Evolutionary conservation across 2,888 invertebrate genomes (phyloP).

Genomic region (Eristalinus aeneus): DNA sequence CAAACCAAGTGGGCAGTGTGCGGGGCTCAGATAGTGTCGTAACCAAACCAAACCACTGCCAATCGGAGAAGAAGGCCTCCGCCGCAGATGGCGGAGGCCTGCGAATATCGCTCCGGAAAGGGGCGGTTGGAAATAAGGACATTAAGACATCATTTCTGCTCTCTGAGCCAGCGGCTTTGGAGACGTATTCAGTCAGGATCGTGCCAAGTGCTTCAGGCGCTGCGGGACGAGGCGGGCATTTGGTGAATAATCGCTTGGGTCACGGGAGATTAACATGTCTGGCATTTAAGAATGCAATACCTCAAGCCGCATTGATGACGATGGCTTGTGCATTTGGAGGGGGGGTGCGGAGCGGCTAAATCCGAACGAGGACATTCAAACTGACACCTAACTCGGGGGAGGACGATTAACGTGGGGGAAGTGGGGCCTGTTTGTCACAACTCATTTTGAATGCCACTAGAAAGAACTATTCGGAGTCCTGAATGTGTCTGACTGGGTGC

Average conservation of each 20-base stretch:
- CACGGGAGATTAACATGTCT: slow-evolving; percentile 40
- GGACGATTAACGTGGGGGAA: not conserved
- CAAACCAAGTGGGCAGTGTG: slow-evolving; percentile 4
- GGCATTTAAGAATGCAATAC: slow-evolving; percentile 13
- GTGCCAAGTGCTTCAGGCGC: not conserved
- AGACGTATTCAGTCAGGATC: slow-evolving; percentile 5
- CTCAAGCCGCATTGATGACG: slow-evolving; percentile 19
- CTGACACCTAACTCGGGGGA: not conserved
- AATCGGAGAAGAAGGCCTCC: slow-evolving; percentile 27
- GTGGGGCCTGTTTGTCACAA: too few relatives aligned
- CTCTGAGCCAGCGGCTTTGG: slow-evolving; percentile 3
- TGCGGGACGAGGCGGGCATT: not conserved
- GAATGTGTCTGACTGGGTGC: not conserved
- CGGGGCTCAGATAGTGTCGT: not conserved
- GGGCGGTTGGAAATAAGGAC: slow-evolving; percentile 20
- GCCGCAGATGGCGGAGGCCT: not conserved
- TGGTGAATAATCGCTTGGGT: slow-evolving; percentile 30
- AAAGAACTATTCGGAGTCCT: not conserved
- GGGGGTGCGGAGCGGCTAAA: not conserved
- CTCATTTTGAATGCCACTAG: not conserved
- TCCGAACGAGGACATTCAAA: not conserved
- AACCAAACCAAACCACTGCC: slow-evolving; percentile 10
- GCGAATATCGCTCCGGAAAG: not conserved
- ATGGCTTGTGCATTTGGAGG: not conserved
- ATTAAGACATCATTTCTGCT: slow-evolving; percentile 37